Conservation (phyloP, 2,888 invertebrate genomes). For the Athalia rosae region DNA sequence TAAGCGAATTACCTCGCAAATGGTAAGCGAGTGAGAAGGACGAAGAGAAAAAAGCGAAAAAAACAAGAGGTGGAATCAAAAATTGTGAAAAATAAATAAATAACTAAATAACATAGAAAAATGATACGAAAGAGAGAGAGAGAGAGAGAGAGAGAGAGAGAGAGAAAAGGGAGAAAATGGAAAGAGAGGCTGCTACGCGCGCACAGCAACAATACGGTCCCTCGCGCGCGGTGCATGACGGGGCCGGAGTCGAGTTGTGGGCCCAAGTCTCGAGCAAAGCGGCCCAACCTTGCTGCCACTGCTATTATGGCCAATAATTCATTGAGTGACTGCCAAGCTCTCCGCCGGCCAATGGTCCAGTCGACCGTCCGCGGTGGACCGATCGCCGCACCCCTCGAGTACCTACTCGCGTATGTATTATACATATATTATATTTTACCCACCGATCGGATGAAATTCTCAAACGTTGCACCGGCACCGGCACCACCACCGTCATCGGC, state of each 20-base stretch:
- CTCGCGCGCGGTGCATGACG: slow-evolving; percentile 47
- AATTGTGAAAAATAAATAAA: neutral
- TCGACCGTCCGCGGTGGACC: slow-evolving; percentile 41
- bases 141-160: slow-evolving; percentile 5
- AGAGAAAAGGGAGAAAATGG: neutral
- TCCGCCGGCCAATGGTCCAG: slow-evolving; percentile 55
- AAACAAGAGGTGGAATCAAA: neutral
- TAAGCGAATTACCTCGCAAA: too few species aligned
- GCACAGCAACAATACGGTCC: slow-evolving; percentile 60
- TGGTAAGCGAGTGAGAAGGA: too few species aligned
- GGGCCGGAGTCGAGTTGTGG: slow-evolving; percentile 59
- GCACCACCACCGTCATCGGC: neutral
- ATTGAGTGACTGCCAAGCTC: slow-evolving; percentile 72
- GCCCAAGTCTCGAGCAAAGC: slow-evolving; percentile 56
- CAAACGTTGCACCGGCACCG: slow-evolving; percentile 6
- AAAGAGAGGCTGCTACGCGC: slow-evolving; percentile 47
- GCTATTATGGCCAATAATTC: slow-evolving; percentile 74
- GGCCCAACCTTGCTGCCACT: slow-evolving; percentile 68
- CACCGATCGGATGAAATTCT: slow-evolving; percentile 43
- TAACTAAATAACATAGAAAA: neutral
- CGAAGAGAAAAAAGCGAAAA: neutral
- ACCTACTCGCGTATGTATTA: slow-evolving; percentile 42
- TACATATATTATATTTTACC: slow-evolving; percentile 44
- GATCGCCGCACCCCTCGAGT: slow-evolving; percentile 43
- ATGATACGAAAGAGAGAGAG: neutral